A percentile compares a stretch with the other conserved stretches of the same genome.
These are phyloP conservation scores for Timema podura DNA, from an alignment of 2,888 invertebrate genomes.

Conservation along the genomic window DNA sequence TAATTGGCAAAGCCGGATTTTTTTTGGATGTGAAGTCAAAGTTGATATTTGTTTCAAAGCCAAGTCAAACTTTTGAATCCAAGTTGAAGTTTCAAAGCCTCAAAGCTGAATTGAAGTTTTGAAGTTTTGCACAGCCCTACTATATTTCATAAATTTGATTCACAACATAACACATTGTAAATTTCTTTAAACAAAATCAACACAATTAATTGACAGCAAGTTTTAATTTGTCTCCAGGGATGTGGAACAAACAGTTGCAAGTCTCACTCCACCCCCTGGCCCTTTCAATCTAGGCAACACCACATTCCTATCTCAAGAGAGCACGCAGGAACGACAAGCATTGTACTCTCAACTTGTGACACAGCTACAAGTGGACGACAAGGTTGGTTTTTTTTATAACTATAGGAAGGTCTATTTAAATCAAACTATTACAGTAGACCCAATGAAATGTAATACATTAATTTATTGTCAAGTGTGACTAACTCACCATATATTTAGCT, in stretches of 20 bases:
- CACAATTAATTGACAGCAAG: too few relatives aligned
- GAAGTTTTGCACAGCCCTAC: too few relatives aligned
- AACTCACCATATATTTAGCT: too few relatives aligned
- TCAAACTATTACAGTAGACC: neutral
- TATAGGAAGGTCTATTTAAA: neutral
- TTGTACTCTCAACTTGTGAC: constrained; percentile 81
- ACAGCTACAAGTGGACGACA: constrained; percentile 91
- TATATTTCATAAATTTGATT: too few relatives aligned
- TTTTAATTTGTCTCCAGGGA: constrained; percentile 52
- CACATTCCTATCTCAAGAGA: constrained; percentile 83
- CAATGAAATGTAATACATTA: too few relatives aligned
- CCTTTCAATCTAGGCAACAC: constrained; percentile 83
- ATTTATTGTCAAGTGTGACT: too few relatives aligned
- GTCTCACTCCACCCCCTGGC: constrained; percentile 70
- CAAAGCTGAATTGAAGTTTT: too few relatives aligned
- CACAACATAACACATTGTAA: too few relatives aligned
- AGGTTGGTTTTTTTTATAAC: constrained; percentile 50
- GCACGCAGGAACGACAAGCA: constrained; percentile 83
- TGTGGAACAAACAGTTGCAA: constrained; percentile 71
- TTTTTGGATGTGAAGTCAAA: too few relatives aligned
- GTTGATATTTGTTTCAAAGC: neutral
- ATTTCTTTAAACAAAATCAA: too few relatives aligned
- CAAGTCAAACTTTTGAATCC: neutral
- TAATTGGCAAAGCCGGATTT: neutral
- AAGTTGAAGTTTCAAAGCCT: neutral